Evolutionary conservation across 2,797 vertebrate genomes (phyloP), one percentile per base, ranked within the genome.

Genomic region (Aldrovandia affinis): DNA sequence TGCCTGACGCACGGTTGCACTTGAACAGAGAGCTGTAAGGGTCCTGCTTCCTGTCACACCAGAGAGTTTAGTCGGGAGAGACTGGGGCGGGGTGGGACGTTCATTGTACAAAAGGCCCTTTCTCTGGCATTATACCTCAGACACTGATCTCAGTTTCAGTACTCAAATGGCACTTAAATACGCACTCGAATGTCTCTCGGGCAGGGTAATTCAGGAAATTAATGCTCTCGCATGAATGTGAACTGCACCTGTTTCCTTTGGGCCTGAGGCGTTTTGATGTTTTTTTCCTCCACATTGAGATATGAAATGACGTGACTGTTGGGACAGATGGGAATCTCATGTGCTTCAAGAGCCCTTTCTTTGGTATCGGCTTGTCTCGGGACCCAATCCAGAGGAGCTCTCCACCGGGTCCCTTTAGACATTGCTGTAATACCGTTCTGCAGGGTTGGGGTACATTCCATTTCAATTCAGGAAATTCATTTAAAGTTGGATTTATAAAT

Each of bases 171-270:
- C 63, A 15, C n/a, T n/a, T n/a, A n/a, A n/a, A n/a, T n/a, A n/a
- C n/a, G n/a, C n/a, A n/a, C n/a, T n/a, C n/a, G n/a, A 8, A 33
- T 12, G 15, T 33, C 12, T 14, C 63, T 15, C 63, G 6, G 28
- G 12, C 3, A 30, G 28, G 14, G 15, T 33, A 12, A 30, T 10
- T 33, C 63, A 68, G 68, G 33, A 73, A 73, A 33, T 6, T 73
- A 3, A 73, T 8, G 30, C 28, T 39, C 68, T 73, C 18, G 20
- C 12, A 73, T 73, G 68, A 73, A 42, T 73, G 33, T 15, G 22
- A 39, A 20, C 68, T 73, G 63, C 63, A 73, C 68, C 68, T 42
- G 33, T 73, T 73, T n/a, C 73, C 73, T 77, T 77, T 25, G 20
- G 22, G 4, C 4, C 36, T 36, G 30, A 33, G 9, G 33, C 61